Percentiles rank a stretch among this genome's conserved stretches.
phyloP scores from a whole-genome alignment of 2,797 vertebrate species.

The Emys orbicularis region DNA sequence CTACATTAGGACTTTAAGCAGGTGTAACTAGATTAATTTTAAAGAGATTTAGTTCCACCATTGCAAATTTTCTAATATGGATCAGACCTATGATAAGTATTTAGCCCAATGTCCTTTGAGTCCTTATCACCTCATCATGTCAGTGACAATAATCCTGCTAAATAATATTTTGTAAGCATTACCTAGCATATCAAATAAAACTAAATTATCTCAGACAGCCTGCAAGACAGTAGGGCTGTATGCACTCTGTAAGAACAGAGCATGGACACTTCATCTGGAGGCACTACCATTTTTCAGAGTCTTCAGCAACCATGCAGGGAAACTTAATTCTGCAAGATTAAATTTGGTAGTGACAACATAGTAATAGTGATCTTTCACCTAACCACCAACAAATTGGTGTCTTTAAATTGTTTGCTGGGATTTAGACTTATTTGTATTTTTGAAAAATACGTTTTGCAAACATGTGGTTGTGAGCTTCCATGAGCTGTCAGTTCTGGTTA shows the following conservation, averaged over 20 bases:
- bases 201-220: background rate
- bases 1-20: too few relatives aligned
- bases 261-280: background rate
- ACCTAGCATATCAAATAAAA: background rate
- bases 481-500: conserved; percentile 16
- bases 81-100: background rate
- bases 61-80: background rate
- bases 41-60: rapidly evolving
- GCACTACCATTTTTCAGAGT: background rate
- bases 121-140: background rate
- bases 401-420: rapidly evolving
- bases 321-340: background rate
- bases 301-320: background rate
- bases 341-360: background rate
- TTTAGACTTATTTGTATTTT: background rate
- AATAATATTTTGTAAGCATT: background rate
- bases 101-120: background rate
- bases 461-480: background rate
- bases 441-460: background rate
- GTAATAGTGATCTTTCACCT: background rate
- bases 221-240: background rate
- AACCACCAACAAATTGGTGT: background rate
- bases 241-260: background rate
- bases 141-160: background rate
- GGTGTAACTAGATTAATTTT: background rate